These are phyloP conservation scores for Temnothorax curvispinosus DNA, from an alignment of 1,140 invertebrate genomes.

Conservation along the genomic window DNA sequence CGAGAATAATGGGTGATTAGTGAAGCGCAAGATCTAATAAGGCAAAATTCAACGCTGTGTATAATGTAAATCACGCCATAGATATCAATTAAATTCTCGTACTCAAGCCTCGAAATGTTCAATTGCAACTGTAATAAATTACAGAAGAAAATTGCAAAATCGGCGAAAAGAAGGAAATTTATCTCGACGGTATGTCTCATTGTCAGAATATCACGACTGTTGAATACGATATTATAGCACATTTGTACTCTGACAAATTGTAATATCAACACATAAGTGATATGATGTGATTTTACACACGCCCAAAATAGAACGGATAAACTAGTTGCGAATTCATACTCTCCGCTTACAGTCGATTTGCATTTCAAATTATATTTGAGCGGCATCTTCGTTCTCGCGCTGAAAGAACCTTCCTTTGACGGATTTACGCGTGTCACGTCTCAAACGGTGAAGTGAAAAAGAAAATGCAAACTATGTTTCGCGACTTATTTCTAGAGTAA, in stretches of 20 bases:
- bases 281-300: constrained; percentile 4
- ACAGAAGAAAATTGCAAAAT: neutral
- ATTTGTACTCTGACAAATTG: neutral
- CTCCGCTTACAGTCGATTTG: constrained; percentile 28
- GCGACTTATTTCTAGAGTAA: constrained; percentile 10
- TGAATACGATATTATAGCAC: neutral
- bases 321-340: neutral
- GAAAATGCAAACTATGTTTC: neutral
- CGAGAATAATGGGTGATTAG: constrained; percentile 16
- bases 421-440: constrained; percentile 19
- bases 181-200: neutral
- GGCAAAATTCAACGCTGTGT: neutral
- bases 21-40: constrained; percentile 17
- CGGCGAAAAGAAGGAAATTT: neutral
- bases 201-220: neutral
- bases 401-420: constrained; percentile 15
- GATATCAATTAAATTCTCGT: neutral
- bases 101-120: neutral
- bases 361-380: constrained; percentile 54
- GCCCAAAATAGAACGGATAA: constrained; percentile 9
- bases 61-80: neutral
- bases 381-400: neutral
- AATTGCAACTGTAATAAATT: neutral
- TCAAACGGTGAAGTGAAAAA: neutral
- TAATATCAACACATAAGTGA: neutral